These are phyloP conservation scores for Phalanger gymnotis DNA, from an alignment of 2,797 vertebrate species.

Conservation along the genomic window DNA sequence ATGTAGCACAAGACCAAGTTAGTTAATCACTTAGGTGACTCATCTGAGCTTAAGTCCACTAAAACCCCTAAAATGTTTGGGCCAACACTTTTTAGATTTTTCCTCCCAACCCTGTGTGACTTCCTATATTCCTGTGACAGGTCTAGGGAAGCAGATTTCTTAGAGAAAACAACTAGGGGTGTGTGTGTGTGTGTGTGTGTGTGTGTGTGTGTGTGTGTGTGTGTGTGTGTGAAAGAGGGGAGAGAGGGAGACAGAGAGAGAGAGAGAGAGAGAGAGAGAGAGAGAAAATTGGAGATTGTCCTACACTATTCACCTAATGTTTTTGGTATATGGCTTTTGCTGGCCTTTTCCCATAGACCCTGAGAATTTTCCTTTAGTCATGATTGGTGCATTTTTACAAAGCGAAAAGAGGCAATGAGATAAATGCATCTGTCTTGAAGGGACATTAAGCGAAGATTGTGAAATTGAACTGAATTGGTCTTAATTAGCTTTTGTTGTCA, in stretches of 20 bases:
- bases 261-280: too few species aligned
- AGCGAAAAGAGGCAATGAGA: slow-evolving; percentile 56
- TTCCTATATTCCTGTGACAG: background rate
- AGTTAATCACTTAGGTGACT: too few species aligned
- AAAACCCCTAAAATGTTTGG: background rate
- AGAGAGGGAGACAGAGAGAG: too few species aligned
- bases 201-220: too few species aligned
- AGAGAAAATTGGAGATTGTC: background rate
- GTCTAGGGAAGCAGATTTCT: background rate
- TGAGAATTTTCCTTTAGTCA: background rate
- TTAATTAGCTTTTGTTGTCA: slow-evolving; percentile 36
- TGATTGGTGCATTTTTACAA: slow-evolving; percentile 53
- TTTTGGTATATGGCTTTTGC: background rate
- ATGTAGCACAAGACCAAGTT: too few species aligned
- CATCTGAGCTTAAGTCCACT: background rate
- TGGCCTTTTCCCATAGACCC: background rate
- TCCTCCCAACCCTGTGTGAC: background rate
- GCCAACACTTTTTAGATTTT: background rate
- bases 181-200: background rate
- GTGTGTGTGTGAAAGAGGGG: too few species aligned
- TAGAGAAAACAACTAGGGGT: background rate
- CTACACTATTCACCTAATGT: background rate
- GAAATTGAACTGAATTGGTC: slow-evolving; percentile 52
- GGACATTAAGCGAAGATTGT: slow-evolving; percentile 45
- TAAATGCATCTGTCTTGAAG: slow-evolving; percentile 57